phyloP scores from a whole-genome alignment of 2,113 vertebrate species.

The Elephas maximus region DNA sequence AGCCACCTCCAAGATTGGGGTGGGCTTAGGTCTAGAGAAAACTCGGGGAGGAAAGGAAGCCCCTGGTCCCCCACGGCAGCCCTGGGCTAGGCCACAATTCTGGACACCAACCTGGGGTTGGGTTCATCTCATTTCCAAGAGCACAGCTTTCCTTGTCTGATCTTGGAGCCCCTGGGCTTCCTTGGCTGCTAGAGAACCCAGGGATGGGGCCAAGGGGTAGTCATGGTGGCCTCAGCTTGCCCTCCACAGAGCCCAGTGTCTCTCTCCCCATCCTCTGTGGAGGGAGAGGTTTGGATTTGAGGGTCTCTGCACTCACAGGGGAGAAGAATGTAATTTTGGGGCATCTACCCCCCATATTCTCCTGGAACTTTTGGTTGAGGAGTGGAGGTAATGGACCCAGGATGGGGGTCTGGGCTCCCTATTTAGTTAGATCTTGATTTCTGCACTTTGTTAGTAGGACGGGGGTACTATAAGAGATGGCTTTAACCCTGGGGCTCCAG shows the following conservation, averaged over 20 bases:
- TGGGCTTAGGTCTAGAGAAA: neutral
- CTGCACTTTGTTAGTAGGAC: neutral
- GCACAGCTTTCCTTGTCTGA: neutral
- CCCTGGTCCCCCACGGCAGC: neutral
- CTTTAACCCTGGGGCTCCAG: conserved; percentile 5
- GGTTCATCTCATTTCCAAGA: neutral
- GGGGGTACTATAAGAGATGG: neutral
- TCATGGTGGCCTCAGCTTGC: rapidly evolving
- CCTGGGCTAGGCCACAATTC: neutral
- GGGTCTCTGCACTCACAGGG: neutral
- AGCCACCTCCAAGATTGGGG: neutral
- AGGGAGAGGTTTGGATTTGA: neutral
- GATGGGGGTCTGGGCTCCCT: neutral
- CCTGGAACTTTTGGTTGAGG: too few relatives aligned
- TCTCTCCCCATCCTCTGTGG: neutral
- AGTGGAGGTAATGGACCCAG: neutral
- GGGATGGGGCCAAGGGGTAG: neutral
- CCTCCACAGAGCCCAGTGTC: neutral
- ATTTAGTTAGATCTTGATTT: neutral
- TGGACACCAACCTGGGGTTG: neutral
- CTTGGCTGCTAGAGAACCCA: neutral
- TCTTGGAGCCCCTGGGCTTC: neutral
- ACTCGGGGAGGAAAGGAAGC: neutral
- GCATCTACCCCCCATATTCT: neutral
- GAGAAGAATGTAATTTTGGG: neutral